Base-by-base conservation (phyloP, 2,888 invertebrate genomes). In the Phaedon cochleariae region DNA sequence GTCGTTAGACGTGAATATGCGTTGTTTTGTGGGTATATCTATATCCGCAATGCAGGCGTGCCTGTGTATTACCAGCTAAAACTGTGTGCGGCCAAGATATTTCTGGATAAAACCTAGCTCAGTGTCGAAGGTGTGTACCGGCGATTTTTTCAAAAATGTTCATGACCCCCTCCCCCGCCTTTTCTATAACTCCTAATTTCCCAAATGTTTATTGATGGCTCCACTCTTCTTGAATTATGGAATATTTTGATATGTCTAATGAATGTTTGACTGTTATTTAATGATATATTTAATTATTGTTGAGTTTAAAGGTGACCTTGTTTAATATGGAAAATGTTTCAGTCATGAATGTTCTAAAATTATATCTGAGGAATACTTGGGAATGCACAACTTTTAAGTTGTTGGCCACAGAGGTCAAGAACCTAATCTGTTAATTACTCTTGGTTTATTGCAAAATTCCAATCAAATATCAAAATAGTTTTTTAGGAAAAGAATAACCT, bases 31-130 rank as follows among this genome's bases (percentile, higher is more conserved):
- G 41, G 80, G 81, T 79, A 82, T 75, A 76, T 77, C 76, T 74
- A 75, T 82, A 82, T 83, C 83, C 79, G 83, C 83, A 83, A 83
- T 84, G 83, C 84, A 84, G 84, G 83, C 83, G 83, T 83, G 83
- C 81, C 82, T 80, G 74, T 78, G 75, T 79, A 75, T 76, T 78
- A 78, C 79, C 77, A 80, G 80, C 80, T 79, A 73, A 77, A 79
- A 80, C 81, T 80, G 81, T 74, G 82, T 80, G 81, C 76, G 78
- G 80, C 78, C 74, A 79, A 79, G 78, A 82, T 80, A 81, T 81
- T 81, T 81, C 76, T 80, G 77, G 80, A 81, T 74, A 80, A 80
- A 79, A 80, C 80, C 71, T 81, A 79, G 76, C 73, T 75, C 71
- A 72, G 68, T 63, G 64, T 64, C 51, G 55, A 62, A 74, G 73